Base-by-base conservation (phyloP, 1,140 invertebrate species). In the Zaprionus tsacasi region DNA sequence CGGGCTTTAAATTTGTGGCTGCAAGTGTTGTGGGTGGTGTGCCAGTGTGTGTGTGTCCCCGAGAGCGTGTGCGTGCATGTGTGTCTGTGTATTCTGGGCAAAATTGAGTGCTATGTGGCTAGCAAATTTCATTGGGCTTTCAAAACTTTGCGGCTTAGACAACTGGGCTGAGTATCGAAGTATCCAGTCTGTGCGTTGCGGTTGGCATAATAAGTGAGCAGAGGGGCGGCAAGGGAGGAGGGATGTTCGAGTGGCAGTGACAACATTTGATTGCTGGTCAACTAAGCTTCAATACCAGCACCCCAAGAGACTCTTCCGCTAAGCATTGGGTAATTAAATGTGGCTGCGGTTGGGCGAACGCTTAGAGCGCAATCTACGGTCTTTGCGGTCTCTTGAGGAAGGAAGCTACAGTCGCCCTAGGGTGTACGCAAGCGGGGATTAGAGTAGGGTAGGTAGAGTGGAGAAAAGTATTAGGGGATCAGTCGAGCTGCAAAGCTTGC, bases 1-100 rank as follows among this genome's bases (percentile, higher is more conserved):
- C 76, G 86, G 88, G 85, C 86, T 81, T 90, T 85, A 89, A 89
- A 81, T 89, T 81, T 90, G 85, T 75, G 85, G 85, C 82, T 89
- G 67, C 79, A 73, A 80, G 59, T 57, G 55, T 30, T 80, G 78
- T 76, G 61, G 52, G 60, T 25, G 36, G 61, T 48, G 43, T 45
- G 21, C 5, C 21, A 3, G 57, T 66, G 36, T 60, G 63, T 68
- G 66, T 17, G 52, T 30, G 63, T 36, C 43, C 55, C 25, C 66
- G 76, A 58, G 63, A 30, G 59, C 13, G 27, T 43, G 27, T n/a
- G 50, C 50, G 13, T 13, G 21, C 10, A 30, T n/a, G 40, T 61
- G 45, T 70, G 65, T 74, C 71, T 15, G 13, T 15, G 10, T 21
- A 65, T 70, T 81, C 69, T 82, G 68, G 74, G 78, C 77, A 79